phyloP scores from a whole-genome alignment of 2,888 invertebrate genomes.

The Bombylius major region DNA sequence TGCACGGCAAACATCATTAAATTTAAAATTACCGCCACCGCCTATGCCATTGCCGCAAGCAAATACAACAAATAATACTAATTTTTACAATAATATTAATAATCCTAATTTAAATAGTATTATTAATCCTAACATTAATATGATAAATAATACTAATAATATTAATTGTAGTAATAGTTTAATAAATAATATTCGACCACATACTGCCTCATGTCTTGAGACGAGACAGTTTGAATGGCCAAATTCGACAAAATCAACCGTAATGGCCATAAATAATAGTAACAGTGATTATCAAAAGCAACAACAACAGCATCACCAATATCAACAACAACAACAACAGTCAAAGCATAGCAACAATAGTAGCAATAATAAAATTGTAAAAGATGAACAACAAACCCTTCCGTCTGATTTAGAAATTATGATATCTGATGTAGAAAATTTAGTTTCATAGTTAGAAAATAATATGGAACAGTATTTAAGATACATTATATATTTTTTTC shows the following conservation, averaged over 20 bases:
- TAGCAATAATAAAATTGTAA: neutral
- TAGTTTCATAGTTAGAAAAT: conserved; percentile 30
- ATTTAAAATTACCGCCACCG: neutral
- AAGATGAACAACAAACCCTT: conserved; percentile 12
- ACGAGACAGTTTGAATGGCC: conserved; percentile 17
- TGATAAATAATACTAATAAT: conserved; percentile 7
- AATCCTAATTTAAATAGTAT: neutral
- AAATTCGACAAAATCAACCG: neutral
- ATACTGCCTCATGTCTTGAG: conserved; percentile 20
- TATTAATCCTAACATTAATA: conserved; percentile 4
- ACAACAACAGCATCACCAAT: neutral
- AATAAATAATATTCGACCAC: conserved; percentile 13
- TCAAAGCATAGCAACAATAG: neutral
- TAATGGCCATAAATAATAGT: neutral
- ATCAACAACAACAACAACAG: neutral
- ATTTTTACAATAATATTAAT: conserved; percentile 7
- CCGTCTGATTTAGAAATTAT: conserved; percentile 35
- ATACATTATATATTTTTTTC: neutral
- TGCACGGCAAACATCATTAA: conserved; percentile 16
- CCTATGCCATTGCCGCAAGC: neutral
- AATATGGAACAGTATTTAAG: neutral
- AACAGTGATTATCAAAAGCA: neutral
- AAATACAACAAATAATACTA: conserved; percentile 5
- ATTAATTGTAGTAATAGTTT: conserved; percentile 11
- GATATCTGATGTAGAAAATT: conserved; percentile 34